Evolutionary conservation across 35 echinoderm and acorn worm genomes (phyloP).

Genomic region (Ptychodera flava): DNA sequence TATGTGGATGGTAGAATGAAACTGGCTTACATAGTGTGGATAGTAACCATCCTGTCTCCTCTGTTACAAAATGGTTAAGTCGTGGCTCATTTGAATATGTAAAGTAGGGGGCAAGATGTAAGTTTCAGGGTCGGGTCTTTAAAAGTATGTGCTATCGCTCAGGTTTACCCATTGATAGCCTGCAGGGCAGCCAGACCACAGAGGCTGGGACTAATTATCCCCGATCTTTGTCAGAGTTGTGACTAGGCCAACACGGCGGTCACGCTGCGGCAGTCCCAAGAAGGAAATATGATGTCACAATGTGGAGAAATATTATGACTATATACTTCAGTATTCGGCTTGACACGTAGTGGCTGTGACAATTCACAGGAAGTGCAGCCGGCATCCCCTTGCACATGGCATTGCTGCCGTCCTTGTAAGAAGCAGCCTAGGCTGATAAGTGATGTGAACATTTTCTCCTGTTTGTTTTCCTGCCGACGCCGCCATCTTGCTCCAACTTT

Average conservation of each 20-base stretch:
- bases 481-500: background rate
- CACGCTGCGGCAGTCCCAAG: background rate
- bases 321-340: background rate
- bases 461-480: background rate
- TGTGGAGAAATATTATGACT: background rate
- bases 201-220: background rate
- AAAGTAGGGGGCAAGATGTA: background rate
- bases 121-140: background rate
- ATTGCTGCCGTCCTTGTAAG: background rate
- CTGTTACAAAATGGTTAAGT: background rate
- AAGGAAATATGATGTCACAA: background rate
- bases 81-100: background rate
- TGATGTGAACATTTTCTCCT: background rate
- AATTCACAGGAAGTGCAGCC: background rate
- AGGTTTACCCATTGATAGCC: background rate
- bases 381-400: background rate
- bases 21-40: too few relatives aligned
- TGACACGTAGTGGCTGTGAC: background rate
- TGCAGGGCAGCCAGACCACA: background rate
- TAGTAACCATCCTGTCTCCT: too few relatives aligned
- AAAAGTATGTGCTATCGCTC: background rate
- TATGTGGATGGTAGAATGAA: too few relatives aligned
- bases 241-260: background rate
- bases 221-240: background rate
- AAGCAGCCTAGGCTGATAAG: background rate